Conservation (phyloP, 2,113 vertebrate species). For the Aegotheles bennettii region DNA sequence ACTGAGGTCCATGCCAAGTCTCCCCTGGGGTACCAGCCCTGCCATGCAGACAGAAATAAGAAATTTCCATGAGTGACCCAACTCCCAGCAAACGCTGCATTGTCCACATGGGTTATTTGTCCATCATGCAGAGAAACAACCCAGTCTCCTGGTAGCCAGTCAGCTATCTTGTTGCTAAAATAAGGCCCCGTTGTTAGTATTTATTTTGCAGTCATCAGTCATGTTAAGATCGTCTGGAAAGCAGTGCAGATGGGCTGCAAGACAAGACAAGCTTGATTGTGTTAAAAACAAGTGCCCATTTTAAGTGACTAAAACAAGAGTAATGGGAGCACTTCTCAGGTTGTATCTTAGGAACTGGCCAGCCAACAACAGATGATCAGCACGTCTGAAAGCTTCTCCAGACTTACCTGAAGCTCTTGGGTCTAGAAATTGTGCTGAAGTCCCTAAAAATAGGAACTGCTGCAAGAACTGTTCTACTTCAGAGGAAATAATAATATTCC, state of each 20-base stretch:
- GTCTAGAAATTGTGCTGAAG: not conserved
- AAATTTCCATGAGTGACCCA: not conserved
- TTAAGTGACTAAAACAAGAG: not conserved
- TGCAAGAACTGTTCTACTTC: not conserved
- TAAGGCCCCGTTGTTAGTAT: not conserved
- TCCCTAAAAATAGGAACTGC: not conserved
- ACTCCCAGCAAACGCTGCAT: not conserved
- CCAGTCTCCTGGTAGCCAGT: not conserved
- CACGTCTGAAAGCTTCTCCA: not conserved
- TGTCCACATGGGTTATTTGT: not conserved
- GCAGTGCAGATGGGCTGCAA: not conserved
- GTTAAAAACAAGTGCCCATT: not conserved
- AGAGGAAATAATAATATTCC: not conserved
- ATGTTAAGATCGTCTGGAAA: not conserved
- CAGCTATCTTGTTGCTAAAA: not conserved
- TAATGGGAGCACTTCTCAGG: not conserved
- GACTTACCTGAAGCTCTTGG: not conserved
- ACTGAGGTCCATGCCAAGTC: not conserved
- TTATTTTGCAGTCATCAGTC: not conserved
- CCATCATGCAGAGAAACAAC: not conserved
- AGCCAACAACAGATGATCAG: not conserved
- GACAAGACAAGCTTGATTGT: not conserved
- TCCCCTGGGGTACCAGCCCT: not conserved
- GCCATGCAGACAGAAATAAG: not conserved
- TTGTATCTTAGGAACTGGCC: not conserved